Conservation (phyloP, 2,888 invertebrate species). For the Drosophila meridionalis region DNA sequence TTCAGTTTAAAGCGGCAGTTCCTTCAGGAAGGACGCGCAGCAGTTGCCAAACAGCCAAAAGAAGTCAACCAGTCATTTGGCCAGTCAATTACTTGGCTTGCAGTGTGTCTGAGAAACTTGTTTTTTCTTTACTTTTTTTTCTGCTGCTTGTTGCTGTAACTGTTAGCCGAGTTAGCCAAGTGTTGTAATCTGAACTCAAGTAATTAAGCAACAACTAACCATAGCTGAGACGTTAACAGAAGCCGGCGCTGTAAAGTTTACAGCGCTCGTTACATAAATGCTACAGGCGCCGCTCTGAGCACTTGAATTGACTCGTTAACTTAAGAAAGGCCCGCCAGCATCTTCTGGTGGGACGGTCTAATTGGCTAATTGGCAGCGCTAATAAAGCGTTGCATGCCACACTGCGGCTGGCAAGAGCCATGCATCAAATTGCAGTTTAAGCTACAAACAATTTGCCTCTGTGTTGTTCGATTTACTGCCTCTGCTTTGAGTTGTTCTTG, state of each 20-base stretch:
- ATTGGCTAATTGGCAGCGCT: constrained; percentile 36
- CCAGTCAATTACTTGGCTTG: constrained; percentile 21
- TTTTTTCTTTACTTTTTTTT: neutral
- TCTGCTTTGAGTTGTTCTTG: neutral
- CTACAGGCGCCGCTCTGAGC: constrained; percentile 40
- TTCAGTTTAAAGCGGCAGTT: constrained; percentile 84
- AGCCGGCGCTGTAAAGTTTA: constrained; percentile 67
- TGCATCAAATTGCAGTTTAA: constrained; percentile 26
- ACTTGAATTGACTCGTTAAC: constrained; percentile 29
- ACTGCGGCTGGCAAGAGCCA: constrained; percentile 2
- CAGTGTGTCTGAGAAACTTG: neutral
- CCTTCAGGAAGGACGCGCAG: constrained; percentile 84
- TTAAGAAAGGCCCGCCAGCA: constrained; percentile 11
- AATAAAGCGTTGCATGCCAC: constrained; percentile 31
- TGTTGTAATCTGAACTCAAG: constrained; percentile 3
- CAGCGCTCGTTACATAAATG: constrained; percentile 65
- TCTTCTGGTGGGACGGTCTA: constrained; percentile 15
- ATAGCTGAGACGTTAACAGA: constrained; percentile 11
- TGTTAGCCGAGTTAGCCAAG: constrained; percentile 11
- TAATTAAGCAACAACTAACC: constrained; percentile 2
- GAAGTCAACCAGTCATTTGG: constrained; percentile 25
- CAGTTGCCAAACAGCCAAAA: constrained; percentile 41
- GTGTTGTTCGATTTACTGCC: constrained; percentile 11
- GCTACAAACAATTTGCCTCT: constrained; percentile 24
- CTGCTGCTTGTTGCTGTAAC: constrained; percentile 7